Evolutionary conservation across 2,888 invertebrate genomes (phyloP).

Genomic region (Glaucopsyche alexis): DNA sequence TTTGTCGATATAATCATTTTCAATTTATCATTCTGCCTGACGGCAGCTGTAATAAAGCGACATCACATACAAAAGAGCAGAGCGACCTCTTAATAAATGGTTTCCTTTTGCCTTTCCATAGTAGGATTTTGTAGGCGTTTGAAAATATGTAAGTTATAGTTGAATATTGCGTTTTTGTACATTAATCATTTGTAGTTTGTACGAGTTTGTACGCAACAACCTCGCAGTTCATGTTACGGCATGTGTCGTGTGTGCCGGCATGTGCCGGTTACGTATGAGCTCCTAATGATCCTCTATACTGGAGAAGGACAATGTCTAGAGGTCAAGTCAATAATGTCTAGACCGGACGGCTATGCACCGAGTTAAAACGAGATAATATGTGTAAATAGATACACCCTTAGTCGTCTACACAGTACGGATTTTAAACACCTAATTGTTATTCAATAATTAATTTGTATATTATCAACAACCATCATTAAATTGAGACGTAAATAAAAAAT

Average conservation of each 20-base stretch:
- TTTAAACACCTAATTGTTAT: neutral
- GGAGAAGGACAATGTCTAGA: too few species aligned
- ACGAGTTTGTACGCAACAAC: too few species aligned
- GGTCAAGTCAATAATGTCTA: too few species aligned
- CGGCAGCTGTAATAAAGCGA: constrained; percentile 27
- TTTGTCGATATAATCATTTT: constrained; percentile 23
- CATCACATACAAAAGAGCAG: constrained; percentile 23
- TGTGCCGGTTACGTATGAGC: too few species aligned
- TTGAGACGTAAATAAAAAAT: neutral
- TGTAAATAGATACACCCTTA: too few species aligned
- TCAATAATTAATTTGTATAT: neutral
- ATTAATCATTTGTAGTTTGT: neutral
- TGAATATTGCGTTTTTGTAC: neutral
- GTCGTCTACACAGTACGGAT: too few species aligned
- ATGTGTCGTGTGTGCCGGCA: too few species aligned
- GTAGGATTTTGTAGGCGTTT: constrained; percentile 8
- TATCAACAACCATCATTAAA: neutral
- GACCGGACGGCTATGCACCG: too few species aligned
- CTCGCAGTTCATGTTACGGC: too few species aligned
- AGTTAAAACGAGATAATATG: too few species aligned
- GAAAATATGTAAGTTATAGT: neutral
- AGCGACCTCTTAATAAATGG: constrained; percentile 21
- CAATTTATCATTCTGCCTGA: constrained; percentile 25
- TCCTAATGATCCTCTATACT: too few species aligned
- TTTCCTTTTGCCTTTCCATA: neutral